Base-by-base conservation (phyloP, 92 coral and sea anemone species). In the Nematostella vectensis region DNA sequence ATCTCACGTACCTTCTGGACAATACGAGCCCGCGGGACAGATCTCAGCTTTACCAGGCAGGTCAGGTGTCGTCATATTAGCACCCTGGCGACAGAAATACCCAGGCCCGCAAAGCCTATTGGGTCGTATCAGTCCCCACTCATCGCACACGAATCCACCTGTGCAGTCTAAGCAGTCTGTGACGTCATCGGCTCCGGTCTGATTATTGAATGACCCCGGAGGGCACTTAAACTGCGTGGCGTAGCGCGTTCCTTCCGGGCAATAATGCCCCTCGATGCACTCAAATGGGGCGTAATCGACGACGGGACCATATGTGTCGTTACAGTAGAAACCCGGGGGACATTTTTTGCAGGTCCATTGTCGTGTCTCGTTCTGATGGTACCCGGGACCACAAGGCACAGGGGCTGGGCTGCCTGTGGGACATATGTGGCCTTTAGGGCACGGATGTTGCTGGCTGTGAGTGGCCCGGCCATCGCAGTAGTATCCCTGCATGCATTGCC, bases 1-100 rank as follows among this genome's bases (percentile, higher is more conserved):
- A n/a, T n/a, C n/a, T n/a, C n/a, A 52, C 74, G 11, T 51, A 91
- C 98, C 98, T 81, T 81, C 82, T 23, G 95, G 96, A 47, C 98
- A 91, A 58, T 81, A 91, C 40, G 22, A 69, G 11, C 98, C 98
- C 11, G 80, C 70, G 1, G 91, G 98, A 25, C 98, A 91, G 11
- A 69, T 55, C 52, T 91, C 57, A 15, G 98, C 96, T 29, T 78
- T 77, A 61, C 22, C 59, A 15, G 85, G 91, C 64, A 86, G 83
- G 26, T 74, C 51, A 19, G 98, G 98, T 22, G 98, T 73, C 9
- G 98, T 91, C 42, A 68, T 81, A 56, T 86, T 85, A 18, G 98
- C 83, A 24, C 88, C 88, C 37, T 72, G 71, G 12, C 88, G 82
- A 61, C 98, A 91, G 77, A 77, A 91, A 62, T 91, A 91, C 13